Evolutionary conservation across 1,140 invertebrate species (phyloP), one percentile per base, ranked within the genome.

Genomic region (Bombus polaris): DNA sequence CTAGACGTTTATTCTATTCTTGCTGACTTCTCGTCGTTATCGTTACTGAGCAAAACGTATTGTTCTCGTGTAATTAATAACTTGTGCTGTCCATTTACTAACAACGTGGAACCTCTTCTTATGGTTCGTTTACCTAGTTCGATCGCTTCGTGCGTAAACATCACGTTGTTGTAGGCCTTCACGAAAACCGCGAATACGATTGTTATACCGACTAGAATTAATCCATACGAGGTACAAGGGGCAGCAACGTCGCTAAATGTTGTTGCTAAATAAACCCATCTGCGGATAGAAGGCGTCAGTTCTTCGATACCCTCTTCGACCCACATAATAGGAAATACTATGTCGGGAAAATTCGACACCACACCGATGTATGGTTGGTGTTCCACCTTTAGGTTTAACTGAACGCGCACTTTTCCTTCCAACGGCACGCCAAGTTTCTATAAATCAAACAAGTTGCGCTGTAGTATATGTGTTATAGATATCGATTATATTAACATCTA

Each of bases 261-360:
- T 12, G 97, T 98, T 37, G 97, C 97, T 22, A 98, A 89, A 92
- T 97, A 98, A 4, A 98, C 96, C 97, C 97, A 98, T 39, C 97
- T 95, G 88, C 96, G 96, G 47, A 98, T 98, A 35, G 97, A 93
- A 0, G 97, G 97, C 4, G 97, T 96, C 2, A 98, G 89, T 79
- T 98, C 97, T 32, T 97, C 97, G n/a, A 98, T 96, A 70, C 98
- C 98, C 96, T 98, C 98, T 95, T 98, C 97, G 1, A 98, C 85
- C 98, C 98, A 98, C 96, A 98, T 97, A 57, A 98, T 96, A 1
- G 98, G 98, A 93, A 98, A 98, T 0, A 98, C 96, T 66, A 98
- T 98, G 91, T 97, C 96, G 1, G 97, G 97, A 89, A 98, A 98
- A 78, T 97, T 97, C 81, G 96, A 94, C 18, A 98, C 97, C 37